Evolutionary conservation across 1,140 invertebrate genomes (phyloP), one percentile per base, ranked within the genome.

Genomic region (Streblospio benedicti): DNA sequence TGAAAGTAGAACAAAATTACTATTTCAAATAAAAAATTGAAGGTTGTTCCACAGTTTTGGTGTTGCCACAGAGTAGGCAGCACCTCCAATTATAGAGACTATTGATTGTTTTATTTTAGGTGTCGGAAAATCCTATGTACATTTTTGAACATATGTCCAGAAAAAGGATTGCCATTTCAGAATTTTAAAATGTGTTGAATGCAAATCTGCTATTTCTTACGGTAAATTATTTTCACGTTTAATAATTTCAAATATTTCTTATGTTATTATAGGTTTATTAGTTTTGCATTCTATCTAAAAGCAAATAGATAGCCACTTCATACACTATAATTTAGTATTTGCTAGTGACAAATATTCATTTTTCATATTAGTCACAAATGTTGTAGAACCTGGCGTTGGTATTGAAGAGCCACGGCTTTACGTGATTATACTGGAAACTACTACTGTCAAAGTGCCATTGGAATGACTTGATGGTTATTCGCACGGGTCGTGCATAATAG

Each of bases 121-220:
- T 73, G 18, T 14, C 41, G 33, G 66, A 73, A 41, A 61, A 68
- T 27, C 62, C 67, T 9, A 31, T 50, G 2, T 71, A 71, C 54
- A 66, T n/a, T 69, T 33, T 58, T 76, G 2, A 64, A 68, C 16
- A 74, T 82, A 33, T 82, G 80, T 69, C 78, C 78, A 3, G 80
- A 82, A 62, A 65, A 69, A 43, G 79, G 80, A 20, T 63, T 83
- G 5, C 67, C 74, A 14, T 61, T 67, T 18, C 82, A 83, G 67
- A 76, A 80, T 53, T 83, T 78, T 66, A 65, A n/a, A 77, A 59
- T 83, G 82, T 71, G 69, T 71, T 23, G 82, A 84, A 66, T 83
- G 82, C 67, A 66, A 73, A 28, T 58, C 65, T 4, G 63, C 68
- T 16, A 75, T 83, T 44, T 71, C 74, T 45, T 80, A 73, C 63